phyloP scores from a whole-genome alignment of 64 coral and sea anemone genomes.

The Catalaphyllia jardinei region DNA sequence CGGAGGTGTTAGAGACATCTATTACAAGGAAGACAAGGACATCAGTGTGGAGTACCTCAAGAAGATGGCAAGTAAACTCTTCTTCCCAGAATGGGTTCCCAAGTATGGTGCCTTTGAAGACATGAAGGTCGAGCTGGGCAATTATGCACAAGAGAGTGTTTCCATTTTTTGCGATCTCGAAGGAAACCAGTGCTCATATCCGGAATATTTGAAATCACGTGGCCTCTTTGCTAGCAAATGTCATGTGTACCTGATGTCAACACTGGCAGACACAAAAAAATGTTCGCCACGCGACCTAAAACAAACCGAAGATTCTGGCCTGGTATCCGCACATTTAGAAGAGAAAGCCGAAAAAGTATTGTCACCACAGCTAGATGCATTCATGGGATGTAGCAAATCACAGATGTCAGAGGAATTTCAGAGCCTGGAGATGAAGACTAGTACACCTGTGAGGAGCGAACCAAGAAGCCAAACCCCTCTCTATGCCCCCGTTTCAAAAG shows the following conservation, averaged over 20 bases:
- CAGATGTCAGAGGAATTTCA: background rate
- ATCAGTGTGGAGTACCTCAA: slow-evolving; percentile 37
- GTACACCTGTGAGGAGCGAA: too few relatives aligned
- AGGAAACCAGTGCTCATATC: slow-evolving; percentile 17
- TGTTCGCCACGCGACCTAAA: too few relatives aligned
- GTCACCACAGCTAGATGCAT: background rate
- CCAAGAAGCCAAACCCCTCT: too few relatives aligned
- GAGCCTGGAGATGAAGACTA: background rate
- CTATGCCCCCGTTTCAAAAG: too few relatives aligned
- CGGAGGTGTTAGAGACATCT: slow-evolving; percentile 35
- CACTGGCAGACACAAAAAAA: slow-evolving; percentile 5
- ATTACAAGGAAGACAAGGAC: slow-evolving; percentile 47
- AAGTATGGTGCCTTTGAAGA: slow-evolving; percentile 7
- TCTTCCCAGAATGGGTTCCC: slow-evolving; percentile 30
- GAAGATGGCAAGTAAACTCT: slow-evolving; percentile 27
- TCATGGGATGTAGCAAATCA: background rate
- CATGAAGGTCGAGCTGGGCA: slow-evolving; percentile 42
- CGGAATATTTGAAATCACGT: slow-evolving; percentile 5
- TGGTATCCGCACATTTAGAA: too few relatives aligned
- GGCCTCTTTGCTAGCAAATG: slow-evolving; percentile 17
- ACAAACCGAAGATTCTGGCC: too few relatives aligned
- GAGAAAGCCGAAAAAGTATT: too few relatives aligned
- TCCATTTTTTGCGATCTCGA: slow-evolving; percentile 17
- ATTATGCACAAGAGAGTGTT: slow-evolving; percentile 47
- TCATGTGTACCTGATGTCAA: slow-evolving; percentile 44